Percentiles rank a stretch among this genome's conserved stretches.
Evolutionary conservation across 2,888 invertebrate genomes (phyloP).

Genomic region (Drosophila vallismaia): DNA sequence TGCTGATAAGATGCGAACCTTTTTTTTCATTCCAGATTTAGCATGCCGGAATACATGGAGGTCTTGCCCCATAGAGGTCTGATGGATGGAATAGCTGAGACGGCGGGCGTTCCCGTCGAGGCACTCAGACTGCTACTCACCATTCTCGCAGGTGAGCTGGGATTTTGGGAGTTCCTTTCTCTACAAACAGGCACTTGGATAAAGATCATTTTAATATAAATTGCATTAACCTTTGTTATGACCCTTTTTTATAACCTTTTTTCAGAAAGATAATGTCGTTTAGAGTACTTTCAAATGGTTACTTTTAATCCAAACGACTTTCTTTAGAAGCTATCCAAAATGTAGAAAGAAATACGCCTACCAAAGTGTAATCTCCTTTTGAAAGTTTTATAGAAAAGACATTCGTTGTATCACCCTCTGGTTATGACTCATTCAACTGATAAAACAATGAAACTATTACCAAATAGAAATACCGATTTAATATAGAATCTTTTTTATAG

Average conservation of each 20-base stretch:
- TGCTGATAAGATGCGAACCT: slow-evolving; percentile 31
- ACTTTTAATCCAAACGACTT: no score
- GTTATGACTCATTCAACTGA: background rate
- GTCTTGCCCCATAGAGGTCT: slow-evolving; percentile 16
- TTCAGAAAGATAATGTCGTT: background rate
- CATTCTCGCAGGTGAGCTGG: slow-evolving; percentile 86
- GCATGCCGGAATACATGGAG: slow-evolving; percentile 34
- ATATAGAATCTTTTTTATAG: slow-evolving; percentile 84
- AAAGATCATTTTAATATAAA: no score
- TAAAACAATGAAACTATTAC: background rate
- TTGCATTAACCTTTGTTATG: background rate
- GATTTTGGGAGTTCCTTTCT: background rate
- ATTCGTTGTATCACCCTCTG: background rate
- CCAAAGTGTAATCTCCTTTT: background rate
- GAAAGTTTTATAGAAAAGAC: background rate
- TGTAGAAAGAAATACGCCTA: slow-evolving; percentile 1
- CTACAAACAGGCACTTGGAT: no score
- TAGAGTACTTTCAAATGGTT: background rate
- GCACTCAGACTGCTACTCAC: slow-evolving; percentile 88
- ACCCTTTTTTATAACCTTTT: no score
- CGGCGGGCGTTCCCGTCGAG: slow-evolving; percentile 86
- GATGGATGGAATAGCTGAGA: slow-evolving; percentile 35
- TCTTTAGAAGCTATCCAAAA: no score
- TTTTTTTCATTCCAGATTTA: slow-evolving; percentile 25
- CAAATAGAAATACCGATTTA: no score